A percentile compares a stretch with the other conserved stretches of the same genome.
These are phyloP conservation scores for Ceratoteleas bidentatus DNA, from an alignment of 1,140 invertebrate species.

Conservation along the genomic window DNA sequence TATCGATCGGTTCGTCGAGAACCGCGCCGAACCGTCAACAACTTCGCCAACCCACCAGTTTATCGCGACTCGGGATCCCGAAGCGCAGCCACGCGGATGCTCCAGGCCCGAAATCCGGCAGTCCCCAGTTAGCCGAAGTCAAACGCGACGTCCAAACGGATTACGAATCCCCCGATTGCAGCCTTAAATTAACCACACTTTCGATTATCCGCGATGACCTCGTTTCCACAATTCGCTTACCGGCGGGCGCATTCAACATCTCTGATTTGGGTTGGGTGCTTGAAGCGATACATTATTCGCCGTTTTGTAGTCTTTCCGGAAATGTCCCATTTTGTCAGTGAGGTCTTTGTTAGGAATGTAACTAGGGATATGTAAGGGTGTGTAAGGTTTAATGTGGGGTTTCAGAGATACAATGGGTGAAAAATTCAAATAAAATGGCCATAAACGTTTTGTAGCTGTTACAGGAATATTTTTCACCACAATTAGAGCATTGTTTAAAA, in stretches of 20 bases:
- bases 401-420: no score
- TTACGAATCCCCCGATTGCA: constrained; percentile 42
- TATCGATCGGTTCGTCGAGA: constrained; percentile 52
- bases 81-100: constrained; percentile 27
- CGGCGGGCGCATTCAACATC: constrained; percentile 11
- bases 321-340: neutral
- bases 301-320: neutral
- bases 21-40: constrained; percentile 51
- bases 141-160: constrained; percentile 38
- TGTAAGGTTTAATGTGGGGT: no score
- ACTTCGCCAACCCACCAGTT: constrained; percentile 47
- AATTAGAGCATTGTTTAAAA: no score
- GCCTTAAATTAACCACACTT: constrained; percentile 41
- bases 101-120: no score
- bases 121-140: no score
- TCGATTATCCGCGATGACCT: constrained; percentile 28
- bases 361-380: no score
- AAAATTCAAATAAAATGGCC: no score
- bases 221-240: constrained; percentile 34
- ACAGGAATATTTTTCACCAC: no score
- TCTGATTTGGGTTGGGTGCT: constrained; percentile 4
- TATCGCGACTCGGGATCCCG: constrained; percentile 36
- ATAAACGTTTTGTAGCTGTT: no score
- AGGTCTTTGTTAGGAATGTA: no score
- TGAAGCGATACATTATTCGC: neutral